Conservation (phyloP, 1,140 invertebrate genomes). For the Scaptomyza montana region DNA sequence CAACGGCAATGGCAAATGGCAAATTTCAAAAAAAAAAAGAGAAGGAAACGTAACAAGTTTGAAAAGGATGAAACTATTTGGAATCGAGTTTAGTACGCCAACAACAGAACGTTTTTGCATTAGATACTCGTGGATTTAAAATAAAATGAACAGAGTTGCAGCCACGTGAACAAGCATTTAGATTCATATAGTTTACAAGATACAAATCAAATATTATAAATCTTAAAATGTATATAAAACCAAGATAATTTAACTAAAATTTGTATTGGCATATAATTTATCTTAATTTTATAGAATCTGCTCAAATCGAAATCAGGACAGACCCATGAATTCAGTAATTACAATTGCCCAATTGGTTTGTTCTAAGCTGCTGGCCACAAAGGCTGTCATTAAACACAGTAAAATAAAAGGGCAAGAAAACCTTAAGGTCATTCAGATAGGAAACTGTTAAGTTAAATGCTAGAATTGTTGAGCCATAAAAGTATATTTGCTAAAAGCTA, state of each 20-base stretch:
- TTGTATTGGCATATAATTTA: not conserved
- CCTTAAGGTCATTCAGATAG: conserved; percentile 4
- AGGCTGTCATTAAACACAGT: conserved; percentile 22
- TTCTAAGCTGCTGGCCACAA: conserved; percentile 8
- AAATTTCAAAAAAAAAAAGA: no score
- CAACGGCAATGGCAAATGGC: not conserved
- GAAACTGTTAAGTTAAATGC: not conserved
- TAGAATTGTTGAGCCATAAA: conserved; percentile 45
- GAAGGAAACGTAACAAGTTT: no score
- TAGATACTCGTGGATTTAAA: no score
- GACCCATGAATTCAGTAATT: conserved; percentile 22
- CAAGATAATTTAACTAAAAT: not conserved
- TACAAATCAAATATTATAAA: no score
- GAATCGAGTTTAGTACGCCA: not conserved
- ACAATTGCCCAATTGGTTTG: conserved; percentile 20
- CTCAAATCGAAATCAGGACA: not conserved
- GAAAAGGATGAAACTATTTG: not conserved
- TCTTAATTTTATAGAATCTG: not conserved
- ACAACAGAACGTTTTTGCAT: not conserved
- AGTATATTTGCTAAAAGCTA: conserved; percentile 49
- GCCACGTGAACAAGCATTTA: no score
- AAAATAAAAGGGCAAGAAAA: not conserved
- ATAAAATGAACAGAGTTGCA: no score
- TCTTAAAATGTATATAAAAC: no score
- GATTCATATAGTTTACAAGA: no score